Evolutionary conservation across 2,888 invertebrate genomes (phyloP), one percentile per base, ranked within the genome.

Genomic region (Chelonus formosanus): DNA sequence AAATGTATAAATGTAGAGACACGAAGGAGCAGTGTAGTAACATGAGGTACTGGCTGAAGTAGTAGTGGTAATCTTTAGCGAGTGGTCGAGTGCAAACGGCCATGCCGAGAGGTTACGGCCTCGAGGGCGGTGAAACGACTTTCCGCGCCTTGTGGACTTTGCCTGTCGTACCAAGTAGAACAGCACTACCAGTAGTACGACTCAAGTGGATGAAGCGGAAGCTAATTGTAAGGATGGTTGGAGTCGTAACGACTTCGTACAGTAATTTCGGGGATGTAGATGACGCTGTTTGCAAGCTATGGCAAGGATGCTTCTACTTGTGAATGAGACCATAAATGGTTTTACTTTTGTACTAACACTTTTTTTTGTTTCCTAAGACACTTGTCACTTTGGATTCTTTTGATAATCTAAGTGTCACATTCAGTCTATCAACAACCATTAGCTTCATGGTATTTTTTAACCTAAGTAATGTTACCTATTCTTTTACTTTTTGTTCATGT

Each of bases 41-140:
- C 31, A 63, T 10, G 54, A 63, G 20, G 59, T 50, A 35, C 3
- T 10, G 8, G 36, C 20, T 31, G 35, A 48, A 53, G 32, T 54
- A 32, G 54, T 45, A 48, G 59, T 59, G 53, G 59, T 64, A 43
- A 57, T 50, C 56, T 56, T 36, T 54, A 53, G 52, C 43, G 44
- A 65, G 65, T 54, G 45, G 60, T 35, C 59, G 40, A 60, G 54
- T 58, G 47, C 47, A 65, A 65, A 60, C 40, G 65, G 55, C 36
- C 40, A 31, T 48, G 10, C 60, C 58, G 47, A 64, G 58, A 58
- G 58, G 52, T 65, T 65, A 54, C 48, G 53, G 48, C 59, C 56
- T 61, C 43, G 50, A 48, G 55, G 50, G 56, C 55, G 50, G 47
- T 44, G 44, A 65, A 65, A 65, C 56, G 65, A 65, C 61, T 61